Conservation (phyloP, 2,113 vertebrate genomes). For the Meriones unguiculatus region DNA sequence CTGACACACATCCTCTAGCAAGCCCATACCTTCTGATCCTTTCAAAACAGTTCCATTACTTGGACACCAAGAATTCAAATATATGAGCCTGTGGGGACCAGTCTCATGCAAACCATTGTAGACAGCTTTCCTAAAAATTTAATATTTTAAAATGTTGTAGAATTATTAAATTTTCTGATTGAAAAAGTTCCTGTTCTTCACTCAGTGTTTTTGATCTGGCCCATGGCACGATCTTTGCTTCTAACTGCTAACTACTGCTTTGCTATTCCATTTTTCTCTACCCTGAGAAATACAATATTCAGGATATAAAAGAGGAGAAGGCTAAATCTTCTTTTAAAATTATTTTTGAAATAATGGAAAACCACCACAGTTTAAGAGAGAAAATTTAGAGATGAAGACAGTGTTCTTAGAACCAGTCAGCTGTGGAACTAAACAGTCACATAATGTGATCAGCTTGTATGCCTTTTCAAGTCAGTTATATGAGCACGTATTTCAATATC, state of each 20-base stretch:
- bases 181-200: not conserved
- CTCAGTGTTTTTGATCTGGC: not conserved
- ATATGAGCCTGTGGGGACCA: not conserved
- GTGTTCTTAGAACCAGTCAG: conserved; percentile 12
- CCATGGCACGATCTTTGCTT: not conserved
- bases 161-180: not conserved
- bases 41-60: not conserved
- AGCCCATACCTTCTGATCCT: not conserved
- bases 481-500: conserved; percentile 56
- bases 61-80: not conserved
- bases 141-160: conserved; percentile 39
- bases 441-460: not conserved
- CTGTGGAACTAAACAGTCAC: not conserved
- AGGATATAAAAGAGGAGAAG: not conserved
- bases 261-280: not conserved
- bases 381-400: not conserved
- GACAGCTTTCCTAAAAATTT: conserved; percentile 6
- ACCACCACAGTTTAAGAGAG: not conserved
- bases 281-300: not conserved
- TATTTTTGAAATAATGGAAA: conserved; percentile 4
- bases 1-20: not conserved
- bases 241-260: not conserved
- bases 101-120: not conserved
- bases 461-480: not conserved
- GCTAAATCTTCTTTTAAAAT: not conserved